Conservation (phyloP, 2,888 invertebrate genomes). For the Invenusta paracnida region DNA sequence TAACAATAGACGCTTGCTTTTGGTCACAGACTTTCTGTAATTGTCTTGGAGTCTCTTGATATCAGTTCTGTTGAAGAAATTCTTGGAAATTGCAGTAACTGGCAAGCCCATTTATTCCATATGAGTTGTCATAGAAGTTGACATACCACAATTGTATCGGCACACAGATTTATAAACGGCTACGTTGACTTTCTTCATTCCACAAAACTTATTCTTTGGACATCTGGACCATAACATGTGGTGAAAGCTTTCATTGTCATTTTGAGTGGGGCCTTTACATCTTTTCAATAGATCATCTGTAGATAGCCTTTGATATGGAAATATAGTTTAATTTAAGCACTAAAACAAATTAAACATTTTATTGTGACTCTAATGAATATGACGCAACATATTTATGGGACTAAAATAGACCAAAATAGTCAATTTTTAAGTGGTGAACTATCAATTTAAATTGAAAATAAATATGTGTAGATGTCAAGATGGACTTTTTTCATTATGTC, state of each 20-base stretch:
- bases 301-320: background rate
- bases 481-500: background rate
- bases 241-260: conserved; percentile 23
- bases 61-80: conserved; percentile 6
- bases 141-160: conserved; percentile 14
- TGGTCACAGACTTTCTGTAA: too few species aligned
- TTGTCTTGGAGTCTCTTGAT: conserved; percentile 26
- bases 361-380: background rate
- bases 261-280: background rate
- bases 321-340: background rate
- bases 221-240: conserved; percentile 25
- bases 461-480: background rate
- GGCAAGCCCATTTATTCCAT: conserved; percentile 3
- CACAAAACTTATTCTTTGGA: conserved; percentile 19
- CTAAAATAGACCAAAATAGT: too few species aligned
- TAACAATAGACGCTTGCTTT: conserved; percentile 19
- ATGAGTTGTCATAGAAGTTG: conserved; percentile 29
- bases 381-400: background rate
- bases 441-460: background rate
- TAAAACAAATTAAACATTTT: background rate
- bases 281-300: background rate
- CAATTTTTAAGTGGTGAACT: background rate
- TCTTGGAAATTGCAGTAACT: background rate
- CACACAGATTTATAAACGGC: conserved; percentile 10
- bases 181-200: conserved; percentile 11